phyloP scores from a whole-genome alignment of 2,888 invertebrate genomes.

The Pristionchus exspectatus region DNA sequence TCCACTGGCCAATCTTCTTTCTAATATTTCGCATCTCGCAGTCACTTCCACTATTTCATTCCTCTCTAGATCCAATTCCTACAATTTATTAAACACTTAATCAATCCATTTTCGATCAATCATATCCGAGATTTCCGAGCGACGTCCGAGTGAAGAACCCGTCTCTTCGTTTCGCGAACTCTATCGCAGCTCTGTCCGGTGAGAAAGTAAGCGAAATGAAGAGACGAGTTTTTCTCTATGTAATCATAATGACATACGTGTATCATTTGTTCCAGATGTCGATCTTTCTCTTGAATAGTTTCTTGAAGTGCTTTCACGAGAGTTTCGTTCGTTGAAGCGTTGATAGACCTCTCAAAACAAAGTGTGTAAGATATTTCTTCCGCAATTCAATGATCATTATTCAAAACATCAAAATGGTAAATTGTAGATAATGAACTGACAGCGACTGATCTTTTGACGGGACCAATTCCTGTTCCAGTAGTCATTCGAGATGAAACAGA shows the following conservation, averaged over 20 bases:
- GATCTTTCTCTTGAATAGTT: slow-evolving; percentile 92
- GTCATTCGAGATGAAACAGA: slow-evolving; percentile 60
- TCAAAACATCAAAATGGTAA: background rate
- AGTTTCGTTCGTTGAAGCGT: slow-evolving; percentile 34
- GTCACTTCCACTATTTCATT: slow-evolving; percentile 88
- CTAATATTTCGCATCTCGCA: slow-evolving; percentile 36
- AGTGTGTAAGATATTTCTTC: background rate
- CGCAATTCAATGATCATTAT: background rate
- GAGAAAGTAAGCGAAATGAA: too few relatives aligned
- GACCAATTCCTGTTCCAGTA: slow-evolving; percentile 8
- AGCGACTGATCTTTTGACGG: slow-evolving; percentile 18
- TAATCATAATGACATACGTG: slow-evolving; percentile 83
- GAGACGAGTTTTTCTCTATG: too few relatives aligned
- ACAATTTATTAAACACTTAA: background rate
- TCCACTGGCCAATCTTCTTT: slow-evolving; percentile 25
- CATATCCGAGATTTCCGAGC: background rate
- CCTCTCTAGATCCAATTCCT: slow-evolving; percentile 84
- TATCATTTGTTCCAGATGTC: slow-evolving; percentile 92
- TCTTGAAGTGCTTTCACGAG: slow-evolving; percentile 84
- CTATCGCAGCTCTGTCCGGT: too few relatives aligned
- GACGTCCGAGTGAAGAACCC: too few relatives aligned
- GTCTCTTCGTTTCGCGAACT: too few relatives aligned
- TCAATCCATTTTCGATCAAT: background rate
- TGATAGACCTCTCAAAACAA: slow-evolving; percentile 10
- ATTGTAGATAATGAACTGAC: background rate